Conservation (phyloP, 2,797 vertebrate species). For the Lepus townsendii region DNA sequence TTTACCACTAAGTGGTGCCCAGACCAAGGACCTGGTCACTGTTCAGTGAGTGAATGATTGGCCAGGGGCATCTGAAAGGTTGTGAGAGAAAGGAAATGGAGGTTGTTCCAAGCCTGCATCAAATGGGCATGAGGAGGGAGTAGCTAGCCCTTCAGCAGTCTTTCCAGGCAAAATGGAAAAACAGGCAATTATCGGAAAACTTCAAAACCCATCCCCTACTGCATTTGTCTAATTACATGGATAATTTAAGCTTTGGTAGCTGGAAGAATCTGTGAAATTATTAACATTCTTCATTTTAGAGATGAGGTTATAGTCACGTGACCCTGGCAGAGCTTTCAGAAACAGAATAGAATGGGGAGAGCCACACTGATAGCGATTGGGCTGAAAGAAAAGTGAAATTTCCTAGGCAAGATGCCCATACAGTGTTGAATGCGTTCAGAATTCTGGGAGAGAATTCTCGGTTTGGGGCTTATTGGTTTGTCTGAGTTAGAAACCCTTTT, state of each 20-base stretch:
- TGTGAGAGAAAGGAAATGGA: background rate
- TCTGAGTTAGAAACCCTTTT: constrained; percentile 17
- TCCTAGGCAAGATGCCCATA: background rate
- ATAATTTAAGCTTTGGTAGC: constrained; percentile 57
- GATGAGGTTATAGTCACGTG: constrained; percentile 24
- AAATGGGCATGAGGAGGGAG: background rate
- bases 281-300: constrained; percentile 64
- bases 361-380: constrained; percentile 33
- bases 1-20: background rate
- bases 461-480: background rate
- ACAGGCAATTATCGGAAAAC: background rate
- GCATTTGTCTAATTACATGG: constrained; percentile 41
- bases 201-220: background rate
- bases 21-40: background rate
- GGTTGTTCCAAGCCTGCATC: background rate
- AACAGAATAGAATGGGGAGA: background rate
- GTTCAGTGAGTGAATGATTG: background rate
- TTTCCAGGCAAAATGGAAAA: background rate
- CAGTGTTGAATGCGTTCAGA: background rate
- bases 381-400: constrained; percentile 46
- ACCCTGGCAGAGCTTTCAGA: constrained; percentile 18
- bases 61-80: background rate
- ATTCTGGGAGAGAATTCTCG: background rate
- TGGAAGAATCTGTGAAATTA: constrained; percentile 59
- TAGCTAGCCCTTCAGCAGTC: background rate